A percentile compares a stretch with the other conserved stretches of the same genome.
Conservation (phyloP, 2,797 vertebrate genomes). For the Percopsis omiscomaycus region DNA sequence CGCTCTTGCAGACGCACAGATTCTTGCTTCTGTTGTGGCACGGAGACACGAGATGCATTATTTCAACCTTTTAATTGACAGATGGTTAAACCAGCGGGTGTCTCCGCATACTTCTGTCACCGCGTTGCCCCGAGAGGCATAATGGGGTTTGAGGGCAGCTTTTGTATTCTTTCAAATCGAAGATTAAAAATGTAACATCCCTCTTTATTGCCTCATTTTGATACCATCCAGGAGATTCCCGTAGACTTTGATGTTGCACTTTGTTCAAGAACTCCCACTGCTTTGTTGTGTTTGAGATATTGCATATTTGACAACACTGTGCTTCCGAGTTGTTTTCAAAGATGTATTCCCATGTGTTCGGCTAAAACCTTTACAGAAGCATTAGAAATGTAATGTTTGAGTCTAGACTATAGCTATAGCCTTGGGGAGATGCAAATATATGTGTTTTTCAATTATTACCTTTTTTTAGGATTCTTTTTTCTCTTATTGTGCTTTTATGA, state of each 20-base stretch:
- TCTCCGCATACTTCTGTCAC: constrained; percentile 12
- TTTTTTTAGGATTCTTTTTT: constrained; percentile 53
- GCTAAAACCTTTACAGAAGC: constrained; percentile 31
- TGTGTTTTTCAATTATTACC: constrained; percentile 27
- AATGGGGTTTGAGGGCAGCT: constrained; percentile 8
- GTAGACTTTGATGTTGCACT: constrained; percentile 31
- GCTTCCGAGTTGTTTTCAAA: constrained; percentile 48
- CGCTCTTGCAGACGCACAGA: constrained; percentile 2
- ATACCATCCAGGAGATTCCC: constrained; percentile 20
- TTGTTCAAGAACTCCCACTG: constrained; percentile 37
- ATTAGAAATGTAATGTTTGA: constrained; percentile 28
- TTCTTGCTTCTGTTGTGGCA: constrained; percentile 14
- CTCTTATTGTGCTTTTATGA: constrained; percentile 19
- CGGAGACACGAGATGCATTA: constrained; percentile 8
- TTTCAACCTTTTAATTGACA: constrained; percentile 38
- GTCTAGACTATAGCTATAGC: constrained; percentile 39
- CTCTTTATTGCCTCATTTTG: constrained; percentile 25
- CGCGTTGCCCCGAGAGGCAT: not conserved
- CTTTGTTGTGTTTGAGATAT: constrained; percentile 36
- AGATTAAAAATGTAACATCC: constrained; percentile 32
- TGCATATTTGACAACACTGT: constrained; percentile 44
- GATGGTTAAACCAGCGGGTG: constrained; percentile 33
- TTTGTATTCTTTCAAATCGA: constrained; percentile 25
- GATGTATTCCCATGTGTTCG: constrained; percentile 28
- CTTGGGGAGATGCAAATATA: constrained; percentile 39